A percentile compares a stretch with the other conserved stretches of the same genome.
Conservation (phyloP, 2,797 vertebrate species). For the Peromyscus eremicus region DNA sequence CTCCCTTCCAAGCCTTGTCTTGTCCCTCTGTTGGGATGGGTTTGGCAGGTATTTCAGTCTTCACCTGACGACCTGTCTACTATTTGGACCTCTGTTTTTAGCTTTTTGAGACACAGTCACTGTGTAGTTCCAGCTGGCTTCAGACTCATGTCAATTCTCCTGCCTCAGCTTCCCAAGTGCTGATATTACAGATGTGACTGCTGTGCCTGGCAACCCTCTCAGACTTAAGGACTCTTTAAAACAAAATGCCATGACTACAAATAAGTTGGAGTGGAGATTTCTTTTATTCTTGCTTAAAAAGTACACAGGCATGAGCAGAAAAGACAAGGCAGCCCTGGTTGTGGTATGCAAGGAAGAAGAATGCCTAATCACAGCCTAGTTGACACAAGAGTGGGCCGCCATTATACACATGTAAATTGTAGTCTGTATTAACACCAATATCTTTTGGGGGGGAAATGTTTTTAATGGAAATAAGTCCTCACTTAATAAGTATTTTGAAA, state of each 20-base stretch:
- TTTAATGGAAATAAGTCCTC: conserved; percentile 28
- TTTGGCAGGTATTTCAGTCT: not conserved
- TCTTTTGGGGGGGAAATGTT: not conserved
- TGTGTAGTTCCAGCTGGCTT: not conserved
- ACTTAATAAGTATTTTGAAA: not conserved
- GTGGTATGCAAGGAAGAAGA: not conserved
- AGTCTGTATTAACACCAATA: not conserved
- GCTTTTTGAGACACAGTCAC: not conserved
- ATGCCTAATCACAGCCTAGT: not conserved
- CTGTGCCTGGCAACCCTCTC: not conserved
- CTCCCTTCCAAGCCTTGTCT: not conserved
- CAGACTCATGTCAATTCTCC: not conserved
- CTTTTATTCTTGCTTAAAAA: not conserved
- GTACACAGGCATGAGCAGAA: conserved; percentile 4
- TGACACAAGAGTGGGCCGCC: not conserved
- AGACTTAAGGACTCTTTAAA: conserved; percentile 28
- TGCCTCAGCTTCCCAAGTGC: not conserved
- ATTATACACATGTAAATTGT: not conserved
- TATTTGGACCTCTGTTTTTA: not conserved
- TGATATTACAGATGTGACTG: not conserved
- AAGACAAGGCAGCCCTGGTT: not conserved
- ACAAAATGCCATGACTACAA: not conserved
- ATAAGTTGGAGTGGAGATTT: conserved; percentile 18
- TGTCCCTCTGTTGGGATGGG: not conserved
- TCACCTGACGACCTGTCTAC: not conserved